Conservation (phyloP, 2,113 vertebrate genomes). For the Cariama cristata region DNA sequence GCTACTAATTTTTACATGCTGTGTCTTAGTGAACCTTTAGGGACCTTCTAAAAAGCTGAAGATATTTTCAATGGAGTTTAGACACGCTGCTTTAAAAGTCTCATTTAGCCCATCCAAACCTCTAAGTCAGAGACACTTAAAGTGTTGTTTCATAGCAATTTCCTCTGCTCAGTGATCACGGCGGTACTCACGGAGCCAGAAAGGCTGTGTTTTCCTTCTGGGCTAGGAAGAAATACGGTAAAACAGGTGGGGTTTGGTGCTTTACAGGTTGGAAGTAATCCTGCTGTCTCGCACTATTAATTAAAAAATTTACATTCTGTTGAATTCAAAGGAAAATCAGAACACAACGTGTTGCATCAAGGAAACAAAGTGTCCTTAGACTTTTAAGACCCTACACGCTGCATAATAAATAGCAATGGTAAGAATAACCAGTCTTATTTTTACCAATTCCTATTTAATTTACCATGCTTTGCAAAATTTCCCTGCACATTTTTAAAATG, state of each 20-base stretch:
- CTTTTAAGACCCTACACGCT: neutral
- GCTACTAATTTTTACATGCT: constrained; percentile 2
- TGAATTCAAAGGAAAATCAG: neutral
- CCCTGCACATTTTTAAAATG: neutral
- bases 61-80: neutral
- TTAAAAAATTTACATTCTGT: neutral
- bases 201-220: neutral
- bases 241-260: neutral
- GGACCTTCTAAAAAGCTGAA: neutral
- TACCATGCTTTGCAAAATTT: neutral
- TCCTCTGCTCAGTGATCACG: neutral
- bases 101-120: neutral
- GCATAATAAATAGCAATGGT: neutral
- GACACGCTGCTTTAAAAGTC: neutral
- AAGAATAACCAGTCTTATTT: neutral
- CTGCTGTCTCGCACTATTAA: neutral
- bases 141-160: neutral
- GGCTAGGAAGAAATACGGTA: neutral
- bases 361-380: neutral
- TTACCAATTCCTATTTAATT: neutral
- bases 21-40: neutral
- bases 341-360: neutral
- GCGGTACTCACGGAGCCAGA: neutral
- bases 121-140: neutral
- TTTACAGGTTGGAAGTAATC: neutral